Evolutionary conservation across 2,888 invertebrate species (phyloP), one percentile per base, ranked within the genome.

Genomic region (Onthophagus sagittarius): DNA sequence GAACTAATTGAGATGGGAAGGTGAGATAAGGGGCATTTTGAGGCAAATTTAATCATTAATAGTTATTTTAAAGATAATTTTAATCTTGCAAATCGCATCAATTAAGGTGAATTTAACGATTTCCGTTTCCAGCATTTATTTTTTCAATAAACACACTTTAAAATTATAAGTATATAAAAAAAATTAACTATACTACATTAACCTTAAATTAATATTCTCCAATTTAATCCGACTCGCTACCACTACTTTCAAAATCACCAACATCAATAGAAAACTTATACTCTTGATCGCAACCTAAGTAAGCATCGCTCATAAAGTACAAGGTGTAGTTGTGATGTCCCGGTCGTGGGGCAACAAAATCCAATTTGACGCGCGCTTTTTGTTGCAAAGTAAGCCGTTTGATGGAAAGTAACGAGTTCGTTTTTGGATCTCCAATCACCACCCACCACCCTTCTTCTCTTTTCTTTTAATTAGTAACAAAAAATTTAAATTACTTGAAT

Each of bases 281-380:
- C 86, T 99, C 99, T 86, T 99, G 99, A 88, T 99, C 99, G 82
- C 99, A 99, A 6, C 99, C 99, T 82, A 99, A 91, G 86, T 99
- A 99, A 0, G 98, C 95, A 86, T 99, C 99, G 81, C 97, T 98
- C 98, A 99, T 99, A 86, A 96, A 99, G 88, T 97, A 99, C 71
- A 99, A 87, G 0, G 96, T 96, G 86, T 98, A 99, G 11, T 93
- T 92, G 85, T 97, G 95, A 32, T 93, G 91, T 5, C 97, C 95
- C 0, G 95, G 90, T 75, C 92, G 90, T 0, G 98, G 98, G 32
- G 98, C 97, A 53, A 98, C 94, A 86, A 99, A 99, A 86, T 98
- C 97, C 70, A 98, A 86, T 72, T 88, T 91, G 0, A 92, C 93
- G 82, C 94, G 94, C 0, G 98, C 98, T 80, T 92, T 95, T 82